Evolutionary conservation across 2,113 vertebrate genomes (phyloP), one percentile per base, ranked within the genome.

Genomic region (Coptodon bakossiorum): DNA sequence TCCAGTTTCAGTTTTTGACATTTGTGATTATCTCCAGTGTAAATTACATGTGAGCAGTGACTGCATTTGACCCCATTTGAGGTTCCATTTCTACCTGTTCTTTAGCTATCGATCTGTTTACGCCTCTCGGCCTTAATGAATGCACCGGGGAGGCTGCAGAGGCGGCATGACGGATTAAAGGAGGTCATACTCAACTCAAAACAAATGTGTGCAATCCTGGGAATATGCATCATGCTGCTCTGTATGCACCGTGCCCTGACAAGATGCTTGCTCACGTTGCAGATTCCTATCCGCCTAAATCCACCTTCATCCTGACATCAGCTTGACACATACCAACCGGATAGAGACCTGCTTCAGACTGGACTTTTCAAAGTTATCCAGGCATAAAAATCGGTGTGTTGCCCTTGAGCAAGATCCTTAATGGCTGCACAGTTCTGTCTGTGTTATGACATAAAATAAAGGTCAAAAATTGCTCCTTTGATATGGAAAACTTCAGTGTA

Each of bases 31-130:
- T 66, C n/a, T 24, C 16, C 73, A 66, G 9, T 66, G 2, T 71
- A 16, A 12, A 38, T 14, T 40, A 52, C 66, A 34, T 53, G 38
- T 31, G 19, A 63, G 50, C 79, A 57, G 29, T 5, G 31, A 14
- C 78, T 89, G 45, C 24, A 13, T 91, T 87, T 89, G 85, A 90
- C 86, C 88, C 71, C n/a, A 13, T 89, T 59, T 45, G 34, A 71
- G 17, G 16, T 52, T 87, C 24, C 61, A 19, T 76, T 34, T 78
- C 90, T 83, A 90, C 84, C 89, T 89, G 86, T 52, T 90, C 80
- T 52, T 61, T 22, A 14, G 80, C 76, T 86, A 95, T 95, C 80
- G 92, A 95, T 95, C 94, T 94, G 94, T 95, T 94, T 92, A 93
- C 31, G 76, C 84, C 54, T 86, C 87, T 53, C 80, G 1, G 86